Evolutionary conservation across 2,888 invertebrate genomes (phyloP), one percentile per base, ranked within the genome.

Genomic region (Quadriops clusia): DNA sequence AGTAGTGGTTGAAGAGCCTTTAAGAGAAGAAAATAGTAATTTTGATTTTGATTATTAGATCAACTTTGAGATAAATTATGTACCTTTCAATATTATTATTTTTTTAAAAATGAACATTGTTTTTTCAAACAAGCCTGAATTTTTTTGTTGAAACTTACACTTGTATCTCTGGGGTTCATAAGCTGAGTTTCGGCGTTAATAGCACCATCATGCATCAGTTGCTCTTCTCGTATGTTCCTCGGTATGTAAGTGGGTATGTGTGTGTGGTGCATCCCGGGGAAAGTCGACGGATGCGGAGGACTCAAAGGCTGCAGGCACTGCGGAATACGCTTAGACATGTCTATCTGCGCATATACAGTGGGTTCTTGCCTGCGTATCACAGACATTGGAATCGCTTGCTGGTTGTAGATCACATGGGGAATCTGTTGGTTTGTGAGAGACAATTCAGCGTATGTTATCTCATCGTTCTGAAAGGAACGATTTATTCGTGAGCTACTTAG

Each of bases 381-480:
- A 25, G 60, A 54, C 57, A 63, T 55, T 9, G 62, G 61, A 22
- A 59, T 60, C 31, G 60, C 51, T 36, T 58, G 60, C 36, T 56
- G 56, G 37, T 55, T 58, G 47, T 61, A 61, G 42, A 62, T 55
- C 34, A 60, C 56, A 39, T 61, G 60, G 25, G 51, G 58, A 48
- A 58, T 53, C 51, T 59, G 59, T 51, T 45, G 43, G 17, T 39
- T 41, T 37, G 55, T 50, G 40, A 67, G 51, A 43, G 67, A 64
- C 42, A 70, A 54, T 54, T 69, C 69, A 33, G 68, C 69, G 53
- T 69, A 69, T 25, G 68, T 68, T 47, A 69, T 64, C 53, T 69
- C 68, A 38, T 65, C 64, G 41, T 53, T 59, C 63, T 65, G 56
- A 29, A 50, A 49, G 15, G 20, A n/a, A n/a, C n/a, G n/a, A n/a